These are phyloP conservation scores for Amia ocellicauda DNA, from an alignment of 2,113 vertebrate species.

Conservation along the genomic window DNA sequence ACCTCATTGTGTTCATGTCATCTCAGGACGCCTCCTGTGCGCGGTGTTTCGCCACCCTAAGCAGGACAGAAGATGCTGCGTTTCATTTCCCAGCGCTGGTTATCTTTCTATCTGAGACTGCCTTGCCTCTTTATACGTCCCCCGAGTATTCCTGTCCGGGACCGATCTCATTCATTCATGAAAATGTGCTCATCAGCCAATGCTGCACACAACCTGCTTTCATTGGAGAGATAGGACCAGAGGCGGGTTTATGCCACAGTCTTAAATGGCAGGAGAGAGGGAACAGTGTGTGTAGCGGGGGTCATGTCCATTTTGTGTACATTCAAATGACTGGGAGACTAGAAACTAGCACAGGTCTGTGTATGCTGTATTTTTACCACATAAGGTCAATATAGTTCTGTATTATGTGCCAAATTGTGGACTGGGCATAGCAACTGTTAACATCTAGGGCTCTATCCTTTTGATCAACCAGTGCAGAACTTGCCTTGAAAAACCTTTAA, in stretches of 20 bases:
- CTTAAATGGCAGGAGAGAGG: slow-evolving; percentile 36
- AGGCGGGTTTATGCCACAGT: slow-evolving; percentile 36
- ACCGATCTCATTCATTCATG: slow-evolving; percentile 32
- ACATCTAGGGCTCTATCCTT: no score
- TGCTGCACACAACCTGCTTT: slow-evolving; percentile 21
- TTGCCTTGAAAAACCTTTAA: no score
- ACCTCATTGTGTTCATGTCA: not conserved
- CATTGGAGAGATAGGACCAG: slow-evolving; percentile 41
- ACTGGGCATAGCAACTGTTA: no score
- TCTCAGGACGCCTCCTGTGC: not conserved
- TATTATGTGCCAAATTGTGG: no score
- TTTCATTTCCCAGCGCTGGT: slow-evolving; percentile 29
- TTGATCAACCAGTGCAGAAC: no score
- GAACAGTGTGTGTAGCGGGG: no score
- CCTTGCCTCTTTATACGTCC: slow-evolving; percentile 29
- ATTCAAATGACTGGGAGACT: no score
- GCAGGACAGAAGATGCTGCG: slow-evolving; percentile 27
- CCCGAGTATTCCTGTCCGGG: slow-evolving; percentile 21
- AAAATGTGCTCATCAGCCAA: slow-evolving; percentile 22
- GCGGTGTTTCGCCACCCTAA: slow-evolving; percentile 1
- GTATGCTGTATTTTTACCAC: no score
- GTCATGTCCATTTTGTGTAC: no score
- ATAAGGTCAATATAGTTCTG: no score
- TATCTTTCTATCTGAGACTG: slow-evolving; percentile 40
- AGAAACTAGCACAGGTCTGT: no score